These are phyloP conservation scores for Nasonia oneida DNA, from an alignment of 2,888 invertebrate species.

Conservation along the genomic window DNA sequence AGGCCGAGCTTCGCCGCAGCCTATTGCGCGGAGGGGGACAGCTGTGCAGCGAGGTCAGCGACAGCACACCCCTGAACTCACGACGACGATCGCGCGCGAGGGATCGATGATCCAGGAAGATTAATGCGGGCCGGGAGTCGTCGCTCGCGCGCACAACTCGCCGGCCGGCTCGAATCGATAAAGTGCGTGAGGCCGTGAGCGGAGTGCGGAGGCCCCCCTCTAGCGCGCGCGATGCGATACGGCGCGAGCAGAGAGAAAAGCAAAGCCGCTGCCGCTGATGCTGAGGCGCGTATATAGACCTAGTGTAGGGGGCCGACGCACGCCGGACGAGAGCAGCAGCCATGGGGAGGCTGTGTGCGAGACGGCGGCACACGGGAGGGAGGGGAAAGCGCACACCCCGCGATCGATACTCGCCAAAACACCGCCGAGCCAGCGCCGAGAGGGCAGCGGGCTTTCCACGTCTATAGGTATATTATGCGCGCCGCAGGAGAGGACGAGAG, in stretches of 20 bases:
- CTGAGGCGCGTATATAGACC: neutral
- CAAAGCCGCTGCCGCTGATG: neutral
- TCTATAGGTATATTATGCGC: neutral
- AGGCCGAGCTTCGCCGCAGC: neutral
- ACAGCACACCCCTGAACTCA: neutral
- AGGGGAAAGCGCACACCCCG: neutral
- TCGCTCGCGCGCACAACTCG: neutral
- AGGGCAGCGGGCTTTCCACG: neutral
- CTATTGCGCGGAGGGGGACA: neutral
- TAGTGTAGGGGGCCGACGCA: neutral
- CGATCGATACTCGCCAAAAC: constrained; percentile 52
- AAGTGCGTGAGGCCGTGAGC: neutral
- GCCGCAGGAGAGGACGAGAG: neutral
- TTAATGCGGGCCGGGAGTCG: constrained; percentile 6
- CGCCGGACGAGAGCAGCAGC: neutral
- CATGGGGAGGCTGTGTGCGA: constrained; percentile 11
- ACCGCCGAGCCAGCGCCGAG: constrained; percentile 18
- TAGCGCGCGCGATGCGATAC: too few species aligned
- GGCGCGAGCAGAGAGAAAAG: constrained; percentile 5
- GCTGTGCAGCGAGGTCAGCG: neutral
- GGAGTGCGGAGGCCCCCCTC: too few species aligned
- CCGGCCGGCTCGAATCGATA: neutral
- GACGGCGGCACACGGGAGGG: constrained; percentile 36
- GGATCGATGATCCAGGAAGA: constrained; percentile 50
- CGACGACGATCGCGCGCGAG: neutral